Evolutionary conservation across 2,888 invertebrate species (phyloP), one percentile per base, ranked within the genome.

Genomic region (Phasia obesa): DNA sequence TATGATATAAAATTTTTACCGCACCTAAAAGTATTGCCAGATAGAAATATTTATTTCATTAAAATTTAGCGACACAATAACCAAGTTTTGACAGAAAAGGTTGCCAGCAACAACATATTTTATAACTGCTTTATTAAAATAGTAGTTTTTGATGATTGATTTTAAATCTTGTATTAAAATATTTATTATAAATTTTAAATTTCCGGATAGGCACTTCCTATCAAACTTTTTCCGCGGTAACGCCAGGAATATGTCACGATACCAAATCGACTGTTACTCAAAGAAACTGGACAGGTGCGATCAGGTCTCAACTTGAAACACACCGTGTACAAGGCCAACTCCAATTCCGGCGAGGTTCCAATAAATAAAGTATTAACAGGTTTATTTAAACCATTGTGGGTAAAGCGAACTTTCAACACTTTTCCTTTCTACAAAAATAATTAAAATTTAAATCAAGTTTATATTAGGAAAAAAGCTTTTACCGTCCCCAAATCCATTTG

Each of bases 271-370:
- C 94, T 94, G 42, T 94, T 95, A 81, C 93, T 94, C 78, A 97
- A 91, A 69, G 94, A 94, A 13, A 97, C 92, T 0, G 95, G 95
- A 87, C 97, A 97, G 5, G 94, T 93, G 78, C 93, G 92, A 87
- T 96, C 95, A 0, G 95, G 94, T 69, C 97, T 93, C 15, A 95
- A 92, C 53, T 96, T 92, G 90, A 96, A 97, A 89, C 98, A 98
- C 4, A 97, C 93, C 0, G 97, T 96, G 90, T 97, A 98, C 2
- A 98, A 90, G 0, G 98, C 96, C 92, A 98, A 93, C 91, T 98
- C 98, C 85, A 98, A 92, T 91, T 98, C 98, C 0, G 98, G 98
- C 69, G 97, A 97, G 1, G 96, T 96, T 25, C 97, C 97, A 81
- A 97, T 92, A 87, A 97, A 96, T 92, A 97, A 93, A 0, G 94